phyloP scores from a whole-genome alignment of 2,888 invertebrate species.

The Sarcophaga variegata region DNA sequence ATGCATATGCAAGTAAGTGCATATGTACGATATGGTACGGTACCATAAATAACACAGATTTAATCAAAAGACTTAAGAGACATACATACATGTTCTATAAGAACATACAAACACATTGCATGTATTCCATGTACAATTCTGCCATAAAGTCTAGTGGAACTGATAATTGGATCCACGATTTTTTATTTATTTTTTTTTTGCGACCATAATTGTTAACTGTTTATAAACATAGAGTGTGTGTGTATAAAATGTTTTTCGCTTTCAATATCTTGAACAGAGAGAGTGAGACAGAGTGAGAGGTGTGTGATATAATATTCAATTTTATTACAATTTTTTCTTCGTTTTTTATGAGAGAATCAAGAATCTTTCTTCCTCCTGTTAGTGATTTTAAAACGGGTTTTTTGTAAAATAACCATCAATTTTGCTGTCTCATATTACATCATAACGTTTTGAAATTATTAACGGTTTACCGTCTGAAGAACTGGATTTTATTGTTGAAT shows the following conservation, averaged over 20 bases:
- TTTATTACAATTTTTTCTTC: not conserved
- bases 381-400: constrained; percentile 2
- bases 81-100: constrained; percentile 39
- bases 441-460: not conserved
- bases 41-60: not conserved
- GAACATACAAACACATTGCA: constrained; percentile 18
- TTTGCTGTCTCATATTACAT: not conserved
- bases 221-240: not conserved
- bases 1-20: not conserved
- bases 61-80: constrained; percentile 52
- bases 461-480: constrained; percentile 24
- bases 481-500: constrained; percentile 32
- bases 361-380: not conserved
- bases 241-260: constrained; percentile 6
- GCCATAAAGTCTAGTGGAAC: constrained; percentile 30
- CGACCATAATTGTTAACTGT: not conserved
- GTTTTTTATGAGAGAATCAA: not conserved
- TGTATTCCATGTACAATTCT: not conserved
- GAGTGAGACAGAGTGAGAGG: too few species aligned
- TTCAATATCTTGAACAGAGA: constrained; percentile 23
- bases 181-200: not conserved
- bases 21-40: not conserved
- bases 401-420: not conserved
- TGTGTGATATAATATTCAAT: not conserved
- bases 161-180: not conserved